A percentile compares a stretch with the other conserved stretches of the same genome.
Conservation (phyloP, 1,140 invertebrate genomes). For the Hyles vespertilio region DNA sequence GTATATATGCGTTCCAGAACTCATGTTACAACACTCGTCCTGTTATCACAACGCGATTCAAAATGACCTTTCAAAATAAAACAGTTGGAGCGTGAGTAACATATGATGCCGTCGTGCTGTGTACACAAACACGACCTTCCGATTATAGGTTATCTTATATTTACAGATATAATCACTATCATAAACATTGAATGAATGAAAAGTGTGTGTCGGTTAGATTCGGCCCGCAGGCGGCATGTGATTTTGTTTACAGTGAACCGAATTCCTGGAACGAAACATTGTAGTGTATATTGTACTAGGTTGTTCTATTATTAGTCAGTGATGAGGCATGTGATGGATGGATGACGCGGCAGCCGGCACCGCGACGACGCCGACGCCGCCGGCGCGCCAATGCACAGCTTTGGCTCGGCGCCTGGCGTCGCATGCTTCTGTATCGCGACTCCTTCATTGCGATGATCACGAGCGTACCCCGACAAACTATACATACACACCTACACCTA, state of each 20-base stretch:
- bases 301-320: constrained; percentile 59
- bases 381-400: constrained; percentile 41
- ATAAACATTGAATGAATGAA: constrained; percentile 26
- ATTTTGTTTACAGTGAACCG: constrained; percentile 54
- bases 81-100: constrained; percentile 29
- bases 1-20: too few species aligned
- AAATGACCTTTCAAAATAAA: constrained; percentile 24
- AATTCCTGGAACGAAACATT: constrained; percentile 64
- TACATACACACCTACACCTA: constrained; percentile 28
- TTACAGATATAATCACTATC: constrained; percentile 20
- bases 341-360: constrained; percentile 68
- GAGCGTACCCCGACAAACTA: constrained; percentile 34
- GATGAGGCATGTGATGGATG: constrained; percentile 66
- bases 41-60: constrained; percentile 12
- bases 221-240: constrained; percentile 13
- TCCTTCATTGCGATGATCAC: constrained; percentile 35
- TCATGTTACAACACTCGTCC: neutral
- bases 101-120: constrained; percentile 28
- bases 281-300: constrained; percentile 25
- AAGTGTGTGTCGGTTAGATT: neutral
- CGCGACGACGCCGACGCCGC: constrained; percentile 27
- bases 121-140: constrained; percentile 58
- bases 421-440: constrained; percentile 14
- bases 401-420: constrained; percentile 55
- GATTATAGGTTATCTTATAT: constrained; percentile 50